Conservation (phyloP, 2,113 vertebrate species). For the Poicephalus gulielmi region DNA sequence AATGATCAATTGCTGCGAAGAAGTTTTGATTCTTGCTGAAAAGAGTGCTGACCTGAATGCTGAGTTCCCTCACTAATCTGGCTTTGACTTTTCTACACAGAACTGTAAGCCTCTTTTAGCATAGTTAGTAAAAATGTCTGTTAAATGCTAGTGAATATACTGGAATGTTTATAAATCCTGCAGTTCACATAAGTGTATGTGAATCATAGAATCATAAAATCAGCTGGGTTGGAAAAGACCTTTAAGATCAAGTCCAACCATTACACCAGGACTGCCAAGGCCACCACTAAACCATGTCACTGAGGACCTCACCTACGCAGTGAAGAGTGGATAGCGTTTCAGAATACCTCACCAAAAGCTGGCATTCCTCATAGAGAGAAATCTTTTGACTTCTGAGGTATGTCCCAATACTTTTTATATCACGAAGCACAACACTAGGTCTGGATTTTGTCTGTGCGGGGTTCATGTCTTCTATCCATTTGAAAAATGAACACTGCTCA, state of each 20-base stretch:
- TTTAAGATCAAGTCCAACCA: background rate
- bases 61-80: background rate
- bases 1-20: background rate
- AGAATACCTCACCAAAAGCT: constrained; percentile 78
- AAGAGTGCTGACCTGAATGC: background rate
- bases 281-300: background rate
- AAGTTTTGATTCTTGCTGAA: background rate
- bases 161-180: background rate
- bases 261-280: background rate
- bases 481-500: constrained; percentile 78
- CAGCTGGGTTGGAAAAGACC: background rate
- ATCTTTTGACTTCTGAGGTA: constrained; percentile 77
- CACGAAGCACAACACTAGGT: constrained; percentile 35
- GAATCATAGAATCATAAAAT: background rate
- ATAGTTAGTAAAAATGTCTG: fast-evolving
- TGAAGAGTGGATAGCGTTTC: background rate
- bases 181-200: background rate
- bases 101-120: background rate
- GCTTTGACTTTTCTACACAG: background rate
- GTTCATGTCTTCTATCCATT: constrained; percentile 75
- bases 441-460: background rate
- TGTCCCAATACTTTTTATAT: constrained; percentile 70
- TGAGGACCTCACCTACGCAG: background rate
- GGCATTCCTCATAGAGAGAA: constrained; percentile 76
- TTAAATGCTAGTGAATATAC: background rate